Evolutionary conservation across 2,113 vertebrate species (phyloP).

Genomic region (Heterochromis multidens): DNA sequence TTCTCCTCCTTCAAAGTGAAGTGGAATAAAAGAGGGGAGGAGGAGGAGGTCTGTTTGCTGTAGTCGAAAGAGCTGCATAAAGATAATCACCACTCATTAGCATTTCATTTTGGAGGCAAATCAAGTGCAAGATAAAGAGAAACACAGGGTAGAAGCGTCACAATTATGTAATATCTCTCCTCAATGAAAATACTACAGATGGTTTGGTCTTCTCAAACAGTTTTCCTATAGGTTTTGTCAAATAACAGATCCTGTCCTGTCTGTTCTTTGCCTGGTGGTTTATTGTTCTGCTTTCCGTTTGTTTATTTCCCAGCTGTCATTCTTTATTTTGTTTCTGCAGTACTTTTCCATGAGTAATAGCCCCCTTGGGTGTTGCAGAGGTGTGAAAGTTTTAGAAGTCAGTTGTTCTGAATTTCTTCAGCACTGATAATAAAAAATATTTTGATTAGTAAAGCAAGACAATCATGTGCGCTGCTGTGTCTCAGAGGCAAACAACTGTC

Average conservation of each 20-base stretch:
- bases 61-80: neutral
- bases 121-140: slow-evolving; percentile 13
- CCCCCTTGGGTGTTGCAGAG: neutral
- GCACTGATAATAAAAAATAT: neutral
- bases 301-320: neutral
- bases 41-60: neutral
- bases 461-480: neutral
- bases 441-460: neutral
- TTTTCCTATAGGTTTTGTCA: neutral
- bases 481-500: neutral
- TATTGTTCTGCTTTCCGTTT: neutral
- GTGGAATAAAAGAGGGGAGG: neutral
- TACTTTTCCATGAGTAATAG: neutral
- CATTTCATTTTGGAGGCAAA: slow-evolving; percentile 29
- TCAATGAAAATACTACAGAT: neutral
- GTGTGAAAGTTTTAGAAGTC: neutral
- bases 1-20: slow-evolving; percentile 39
- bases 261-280: neutral
- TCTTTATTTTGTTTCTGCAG: neutral
- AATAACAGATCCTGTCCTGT: neutral
- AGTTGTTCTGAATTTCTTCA: slow-evolving; percentile 10
- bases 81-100: slow-evolving; percentile 42
- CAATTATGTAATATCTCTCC: slow-evolving; percentile 3
- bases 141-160: neutral
- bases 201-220: neutral